These are phyloP conservation scores for Girardinus metallicus DNA, from an alignment of 2,797 vertebrate genomes.

Conservation along the genomic window DNA sequence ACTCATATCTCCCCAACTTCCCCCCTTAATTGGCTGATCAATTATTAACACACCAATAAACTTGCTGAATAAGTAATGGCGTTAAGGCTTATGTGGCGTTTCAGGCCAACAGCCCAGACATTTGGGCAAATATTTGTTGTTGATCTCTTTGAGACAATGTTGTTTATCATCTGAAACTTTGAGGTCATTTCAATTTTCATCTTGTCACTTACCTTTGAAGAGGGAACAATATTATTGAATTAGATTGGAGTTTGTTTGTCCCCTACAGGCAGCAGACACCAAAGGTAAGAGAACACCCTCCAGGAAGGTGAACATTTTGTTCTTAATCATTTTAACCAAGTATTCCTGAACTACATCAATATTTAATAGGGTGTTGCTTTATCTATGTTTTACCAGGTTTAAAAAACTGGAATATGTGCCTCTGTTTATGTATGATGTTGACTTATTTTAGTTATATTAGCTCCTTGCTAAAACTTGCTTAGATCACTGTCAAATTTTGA, in stretches of 20 bases:
- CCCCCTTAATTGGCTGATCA: slow-evolving; percentile 85
- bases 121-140: slow-evolving; percentile 78
- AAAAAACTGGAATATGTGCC: not conserved
- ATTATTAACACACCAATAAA: slow-evolving; percentile 87
- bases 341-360: not conserved
- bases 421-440: not conserved
- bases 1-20: slow-evolving; percentile 76
- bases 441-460: not conserved
- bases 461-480: not conserved
- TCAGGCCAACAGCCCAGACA: slow-evolving; percentile 68
- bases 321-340: not conserved
- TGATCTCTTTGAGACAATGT: slow-evolving; percentile 57
- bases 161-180: slow-evolving; percentile 58
- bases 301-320: not conserved
- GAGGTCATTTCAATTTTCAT: slow-evolving; percentile 51
- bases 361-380: not conserved
- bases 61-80: slow-evolving; percentile 83
- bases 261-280: slow-evolving; percentile 3
- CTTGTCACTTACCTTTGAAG: slow-evolving; percentile 44
- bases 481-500: not conserved
- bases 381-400: not conserved
- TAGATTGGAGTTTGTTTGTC: slow-evolving; percentile 25
- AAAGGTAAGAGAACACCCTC: not conserved
- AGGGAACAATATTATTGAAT: slow-evolving; percentile 35
- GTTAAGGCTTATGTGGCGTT: slow-evolving; percentile 70